Percentiles rank a stretch among this genome's conserved stretches.
Conservation (phyloP, 2,113 vertebrate species). For the Erpornis zantholeuca region DNA sequence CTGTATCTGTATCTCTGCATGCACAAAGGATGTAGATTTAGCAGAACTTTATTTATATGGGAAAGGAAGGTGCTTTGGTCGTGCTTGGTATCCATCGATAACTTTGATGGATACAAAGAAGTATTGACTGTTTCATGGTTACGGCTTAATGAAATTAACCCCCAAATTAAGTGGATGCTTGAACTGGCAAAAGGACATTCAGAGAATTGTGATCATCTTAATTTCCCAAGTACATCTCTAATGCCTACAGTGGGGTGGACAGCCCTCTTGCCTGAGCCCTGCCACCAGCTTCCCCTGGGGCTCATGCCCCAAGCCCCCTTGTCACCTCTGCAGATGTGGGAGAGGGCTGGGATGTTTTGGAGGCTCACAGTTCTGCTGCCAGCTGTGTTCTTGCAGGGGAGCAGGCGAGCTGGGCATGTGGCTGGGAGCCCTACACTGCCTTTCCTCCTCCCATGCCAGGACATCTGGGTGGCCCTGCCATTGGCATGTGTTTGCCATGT, state of each 20-base stretch:
- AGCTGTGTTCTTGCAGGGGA: background rate
- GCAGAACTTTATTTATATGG: background rate
- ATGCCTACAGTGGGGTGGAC: background rate
- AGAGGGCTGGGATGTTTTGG: background rate
- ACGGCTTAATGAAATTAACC: background rate
- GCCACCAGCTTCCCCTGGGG: background rate
- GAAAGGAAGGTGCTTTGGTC: background rate
- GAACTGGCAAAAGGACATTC: background rate
- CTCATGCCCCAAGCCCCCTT: background rate
- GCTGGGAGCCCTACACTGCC: background rate
- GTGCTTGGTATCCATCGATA: background rate
- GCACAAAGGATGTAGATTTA: background rate
- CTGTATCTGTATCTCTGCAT: background rate
- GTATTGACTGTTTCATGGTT: background rate
- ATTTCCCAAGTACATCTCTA: background rate
- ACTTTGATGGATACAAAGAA: background rate
- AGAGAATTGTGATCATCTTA: background rate
- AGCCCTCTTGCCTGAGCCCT: background rate
- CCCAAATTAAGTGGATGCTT: background rate
- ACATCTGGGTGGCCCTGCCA: background rate
- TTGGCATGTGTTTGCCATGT: fast-evolving
- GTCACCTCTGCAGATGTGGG: background rate
- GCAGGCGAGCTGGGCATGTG: too few relatives aligned
- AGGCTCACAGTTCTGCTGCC: background rate
- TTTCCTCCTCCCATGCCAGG: fast-evolving